phyloP scores from a whole-genome alignment of 2,888 invertebrate genomes.

The Xanthorhoe spadicearia region DNA sequence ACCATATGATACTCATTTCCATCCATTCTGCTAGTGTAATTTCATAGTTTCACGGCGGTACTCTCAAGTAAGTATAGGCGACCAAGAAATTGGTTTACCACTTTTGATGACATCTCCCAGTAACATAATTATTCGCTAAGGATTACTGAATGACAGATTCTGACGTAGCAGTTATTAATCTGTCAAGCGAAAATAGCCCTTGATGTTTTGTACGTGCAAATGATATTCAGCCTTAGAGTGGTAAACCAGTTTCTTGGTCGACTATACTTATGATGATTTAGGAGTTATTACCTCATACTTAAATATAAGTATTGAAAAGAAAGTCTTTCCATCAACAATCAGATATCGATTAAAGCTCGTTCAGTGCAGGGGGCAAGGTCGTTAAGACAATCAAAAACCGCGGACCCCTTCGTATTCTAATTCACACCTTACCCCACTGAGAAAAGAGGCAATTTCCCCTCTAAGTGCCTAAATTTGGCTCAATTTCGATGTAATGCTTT shows the following conservation, averaged over 20 bases:
- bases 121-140: too few species aligned
- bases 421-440: constrained; percentile 45
- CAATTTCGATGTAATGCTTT: constrained; percentile 50
- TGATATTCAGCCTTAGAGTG: too few species aligned
- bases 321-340: constrained; percentile 45
- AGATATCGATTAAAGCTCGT: constrained; percentile 60
- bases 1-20: constrained; percentile 33
- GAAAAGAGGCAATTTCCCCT: constrained; percentile 44
- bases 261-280: too few species aligned
- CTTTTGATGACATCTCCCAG: too few species aligned
- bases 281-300: too few species aligned
- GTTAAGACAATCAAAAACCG: constrained; percentile 53
- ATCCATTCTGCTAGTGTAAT: constrained; percentile 20
- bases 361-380: constrained; percentile 58
- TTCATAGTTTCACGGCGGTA: neutral
- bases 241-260: too few species aligned
- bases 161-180: too few species aligned
- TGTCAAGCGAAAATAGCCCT: too few species aligned
- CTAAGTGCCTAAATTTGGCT: constrained; percentile 34
- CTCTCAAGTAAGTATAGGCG: too few species aligned
- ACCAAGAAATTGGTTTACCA: too few species aligned
- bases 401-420: constrained; percentile 35
- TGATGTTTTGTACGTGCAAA: too few species aligned
- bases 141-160: too few species aligned
- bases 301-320: constrained; percentile 13